Percentiles rank a stretch among this genome's conserved stretches.
These are phyloP conservation scores for Galago senegalensis DNA, from an alignment of 2,797 vertebrate species.

Conservation along the genomic window DNA sequence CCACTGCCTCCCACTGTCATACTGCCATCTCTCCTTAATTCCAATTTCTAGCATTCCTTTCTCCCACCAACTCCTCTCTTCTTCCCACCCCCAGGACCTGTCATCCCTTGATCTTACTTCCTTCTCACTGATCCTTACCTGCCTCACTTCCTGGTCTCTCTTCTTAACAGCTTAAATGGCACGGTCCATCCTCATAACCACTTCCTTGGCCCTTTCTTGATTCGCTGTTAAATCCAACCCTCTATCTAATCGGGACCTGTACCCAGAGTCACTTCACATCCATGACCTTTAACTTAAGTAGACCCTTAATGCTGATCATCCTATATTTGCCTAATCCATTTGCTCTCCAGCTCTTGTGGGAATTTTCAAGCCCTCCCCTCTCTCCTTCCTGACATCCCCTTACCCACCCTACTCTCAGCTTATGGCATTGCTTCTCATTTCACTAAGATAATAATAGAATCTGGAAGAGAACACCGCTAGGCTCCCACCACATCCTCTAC, in stretches of 20 bases:
- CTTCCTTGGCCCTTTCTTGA: neutral
- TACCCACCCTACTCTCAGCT: neutral
- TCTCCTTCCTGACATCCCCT: neutral
- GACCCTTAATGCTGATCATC: neutral
- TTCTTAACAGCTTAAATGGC: neutral
- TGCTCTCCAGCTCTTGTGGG: neutral
- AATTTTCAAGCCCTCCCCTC: neutral
- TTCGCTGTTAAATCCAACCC: neutral
- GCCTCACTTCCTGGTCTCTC: neutral
- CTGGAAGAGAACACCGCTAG: neutral
- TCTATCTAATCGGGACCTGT: neutral
- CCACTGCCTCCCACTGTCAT: neutral
- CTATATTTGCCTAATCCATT: neutral
- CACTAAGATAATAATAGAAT: neutral
- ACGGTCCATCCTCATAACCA: neutral
- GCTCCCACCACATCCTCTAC: fast-evolving
- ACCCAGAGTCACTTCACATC: neutral
- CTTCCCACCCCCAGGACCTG: neutral
- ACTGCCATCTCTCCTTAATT: neutral
- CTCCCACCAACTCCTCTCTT: neutral
- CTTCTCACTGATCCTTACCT: neutral
- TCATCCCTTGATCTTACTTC: neutral
- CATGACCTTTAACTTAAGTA: neutral
- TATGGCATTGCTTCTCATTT: neutral
- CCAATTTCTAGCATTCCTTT: neutral